phyloP scores from a whole-genome alignment of 1,140 invertebrate genomes.

The Chrysomallon squamiferum region DNA sequence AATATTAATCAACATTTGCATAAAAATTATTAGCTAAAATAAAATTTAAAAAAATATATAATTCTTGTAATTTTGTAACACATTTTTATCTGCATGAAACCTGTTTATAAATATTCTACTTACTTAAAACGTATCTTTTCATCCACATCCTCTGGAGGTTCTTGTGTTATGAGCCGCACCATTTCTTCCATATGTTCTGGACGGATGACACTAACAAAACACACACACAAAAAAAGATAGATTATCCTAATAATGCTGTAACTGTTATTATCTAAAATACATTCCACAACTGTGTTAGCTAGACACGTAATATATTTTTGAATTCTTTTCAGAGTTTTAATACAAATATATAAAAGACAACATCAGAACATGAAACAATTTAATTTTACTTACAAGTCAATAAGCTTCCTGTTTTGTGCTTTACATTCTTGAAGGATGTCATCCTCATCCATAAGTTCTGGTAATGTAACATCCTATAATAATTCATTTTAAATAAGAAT shows the following conservation, averaged over 20 bases:
- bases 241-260: background rate
- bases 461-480: slow-evolving; percentile 86
- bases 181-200: slow-evolving; percentile 85
- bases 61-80: background rate
- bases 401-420: slow-evolving; percentile 87
- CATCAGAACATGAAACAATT: too few relatives aligned
- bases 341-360: too few relatives aligned
- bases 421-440: slow-evolving; percentile 96
- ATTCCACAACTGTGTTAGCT: too few relatives aligned
- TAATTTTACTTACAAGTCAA: slow-evolving; percentile 83
- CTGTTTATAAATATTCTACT: too few relatives aligned
- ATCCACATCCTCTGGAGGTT: slow-evolving; percentile 78
- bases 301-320: too few relatives aligned
- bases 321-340: too few relatives aligned
- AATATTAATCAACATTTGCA: background rate
- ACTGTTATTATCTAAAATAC: too few relatives aligned
- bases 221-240: too few relatives aligned
- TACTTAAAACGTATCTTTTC: slow-evolving; percentile 85
- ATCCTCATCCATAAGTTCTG: slow-evolving; percentile 90
- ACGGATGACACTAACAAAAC: slow-evolving; percentile 76
- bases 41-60: slow-evolving; percentile 7
- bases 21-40: slow-evolving; percentile 8
- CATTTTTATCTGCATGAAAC: background rate
- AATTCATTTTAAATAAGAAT: slow-evolving; percentile 9
- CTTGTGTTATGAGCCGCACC: slow-evolving; percentile 83